Percentiles rank a stretch among this genome's conserved stretches.
These are phyloP conservation scores for Pseudopleuronectes americanus DNA, from an alignment of 2,797 vertebrate genomes.

Conservation along the genomic window DNA sequence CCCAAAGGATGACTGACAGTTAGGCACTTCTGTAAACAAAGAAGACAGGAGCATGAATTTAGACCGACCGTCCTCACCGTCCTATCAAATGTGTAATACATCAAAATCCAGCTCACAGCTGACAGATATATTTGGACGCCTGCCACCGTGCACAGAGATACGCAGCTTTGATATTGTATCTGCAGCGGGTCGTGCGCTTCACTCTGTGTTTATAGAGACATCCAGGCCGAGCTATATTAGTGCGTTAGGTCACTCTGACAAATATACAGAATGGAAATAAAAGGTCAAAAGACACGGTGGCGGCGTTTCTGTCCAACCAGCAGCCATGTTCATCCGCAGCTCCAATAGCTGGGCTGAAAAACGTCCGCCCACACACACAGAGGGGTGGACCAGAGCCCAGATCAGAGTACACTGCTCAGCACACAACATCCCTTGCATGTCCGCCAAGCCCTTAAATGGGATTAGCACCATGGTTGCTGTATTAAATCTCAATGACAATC, in stretches of 20 bases:
- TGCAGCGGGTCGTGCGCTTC: background rate
- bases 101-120: conserved; percentile 46
- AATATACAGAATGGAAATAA: conserved; percentile 3
- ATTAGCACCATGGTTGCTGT: conserved; percentile 68
- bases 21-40: conserved; percentile 94
- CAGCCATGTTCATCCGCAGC: conserved; percentile 11
- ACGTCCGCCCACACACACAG: conserved; percentile 28
- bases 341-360: conserved; percentile 12
- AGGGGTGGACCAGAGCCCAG: conserved; percentile 36
- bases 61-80: conserved; percentile 45
- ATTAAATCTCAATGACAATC: conserved; percentile 78
- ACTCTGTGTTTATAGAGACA: too few species aligned
- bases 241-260: background rate
- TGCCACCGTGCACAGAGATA: conserved; percentile 21
- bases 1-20: conserved; percentile 94
- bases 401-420: conserved; percentile 32
- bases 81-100: conserved; percentile 40
- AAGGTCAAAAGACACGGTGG: background rate
- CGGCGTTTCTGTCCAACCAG: background rate
- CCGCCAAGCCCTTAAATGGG: conserved; percentile 65
- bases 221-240: background rate
- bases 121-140: conserved; percentile 45
- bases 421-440: conserved; percentile 51
- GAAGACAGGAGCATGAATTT: conserved; percentile 38
- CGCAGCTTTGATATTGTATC: conserved; percentile 17